Conservation (phyloP, 2,113 vertebrate species). For the Zosterops lateralis region DNA sequence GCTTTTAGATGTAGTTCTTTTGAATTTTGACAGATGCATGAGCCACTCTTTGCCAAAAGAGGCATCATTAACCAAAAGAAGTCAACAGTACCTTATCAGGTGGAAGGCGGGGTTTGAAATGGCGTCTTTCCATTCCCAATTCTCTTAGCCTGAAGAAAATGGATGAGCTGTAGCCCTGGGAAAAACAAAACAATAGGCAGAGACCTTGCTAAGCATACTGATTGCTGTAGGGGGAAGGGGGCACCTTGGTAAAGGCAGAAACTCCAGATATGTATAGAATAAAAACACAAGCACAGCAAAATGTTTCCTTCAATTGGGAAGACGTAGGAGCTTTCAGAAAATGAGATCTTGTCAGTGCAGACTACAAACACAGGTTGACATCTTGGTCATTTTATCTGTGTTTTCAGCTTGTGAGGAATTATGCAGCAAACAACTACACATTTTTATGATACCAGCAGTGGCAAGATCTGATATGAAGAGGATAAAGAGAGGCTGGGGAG, state of each 20-base stretch:
- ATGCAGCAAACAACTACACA: not conserved
- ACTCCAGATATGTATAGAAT: not conserved
- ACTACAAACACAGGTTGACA: not conserved
- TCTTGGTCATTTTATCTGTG: not conserved
- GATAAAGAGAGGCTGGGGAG: not conserved
- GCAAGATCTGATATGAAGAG: not conserved
- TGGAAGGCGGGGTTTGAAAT: not conserved
- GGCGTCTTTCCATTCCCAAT: not conserved
- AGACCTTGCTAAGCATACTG: not conserved
- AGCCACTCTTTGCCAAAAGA: not conserved
- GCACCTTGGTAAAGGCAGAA: not conserved
- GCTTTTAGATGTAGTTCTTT: not conserved
- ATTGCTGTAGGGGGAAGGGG: not conserved
- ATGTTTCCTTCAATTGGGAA: not conserved
- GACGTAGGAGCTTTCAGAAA: not conserved
- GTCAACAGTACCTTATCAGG: not conserved
- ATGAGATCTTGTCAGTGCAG: not conserved
- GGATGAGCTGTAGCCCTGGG: not conserved
- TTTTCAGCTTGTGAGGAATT: not conserved
- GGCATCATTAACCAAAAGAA: not conserved
- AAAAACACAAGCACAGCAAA: not conserved
- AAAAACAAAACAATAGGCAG: not conserved
- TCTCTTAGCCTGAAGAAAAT: not conserved
- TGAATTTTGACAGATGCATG: not conserved
- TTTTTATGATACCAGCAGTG: not conserved